Percentiles rank a stretch among this genome's conserved stretches.
Evolutionary conservation across 2,113 vertebrate genomes (phyloP).

Genomic region (Petaurus breviceps): DNA sequence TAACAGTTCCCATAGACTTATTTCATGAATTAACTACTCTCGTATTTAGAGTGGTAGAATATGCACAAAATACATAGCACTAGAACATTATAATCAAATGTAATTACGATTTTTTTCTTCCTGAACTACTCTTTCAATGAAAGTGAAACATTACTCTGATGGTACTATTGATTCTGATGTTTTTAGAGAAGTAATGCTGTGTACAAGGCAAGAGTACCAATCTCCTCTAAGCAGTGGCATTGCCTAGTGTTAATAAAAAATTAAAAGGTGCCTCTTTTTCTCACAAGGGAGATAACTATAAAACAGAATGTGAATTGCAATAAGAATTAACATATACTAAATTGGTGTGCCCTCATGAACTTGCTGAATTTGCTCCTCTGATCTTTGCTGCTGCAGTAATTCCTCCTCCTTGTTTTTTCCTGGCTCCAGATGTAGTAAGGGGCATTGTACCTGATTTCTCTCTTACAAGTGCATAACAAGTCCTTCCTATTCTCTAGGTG

Average conservation of each 20-base stretch:
- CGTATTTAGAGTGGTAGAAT: neutral
- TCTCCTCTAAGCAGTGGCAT: neutral
- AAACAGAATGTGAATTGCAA: neutral
- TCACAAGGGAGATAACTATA: neutral
- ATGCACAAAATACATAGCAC: neutral
- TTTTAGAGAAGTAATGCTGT: constrained; percentile 23
- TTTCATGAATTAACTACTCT: constrained; percentile 17
- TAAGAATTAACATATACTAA: neutral
- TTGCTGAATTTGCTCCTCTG: neutral
- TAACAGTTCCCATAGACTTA: neutral
- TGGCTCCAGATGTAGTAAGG: neutral
- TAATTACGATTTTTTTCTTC: constrained; percentile 1
- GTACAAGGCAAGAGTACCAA: neutral
- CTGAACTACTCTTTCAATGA: constrained; percentile 36
- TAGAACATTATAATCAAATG: neutral
- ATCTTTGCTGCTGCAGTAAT: neutral
- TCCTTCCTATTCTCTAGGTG: neutral
- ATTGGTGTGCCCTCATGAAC: neutral
- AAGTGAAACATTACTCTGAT: constrained; percentile 1
- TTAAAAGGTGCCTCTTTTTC: neutral
- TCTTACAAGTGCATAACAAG: neutral
- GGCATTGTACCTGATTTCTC: neutral
- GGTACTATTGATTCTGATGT: neutral
- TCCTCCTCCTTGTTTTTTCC: neutral
- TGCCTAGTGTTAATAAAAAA: constrained; percentile 36